These are phyloP conservation scores for Andinoacara biseriatus DNA, from an alignment of 2,113 vertebrate species.

Conservation along the genomic window DNA sequence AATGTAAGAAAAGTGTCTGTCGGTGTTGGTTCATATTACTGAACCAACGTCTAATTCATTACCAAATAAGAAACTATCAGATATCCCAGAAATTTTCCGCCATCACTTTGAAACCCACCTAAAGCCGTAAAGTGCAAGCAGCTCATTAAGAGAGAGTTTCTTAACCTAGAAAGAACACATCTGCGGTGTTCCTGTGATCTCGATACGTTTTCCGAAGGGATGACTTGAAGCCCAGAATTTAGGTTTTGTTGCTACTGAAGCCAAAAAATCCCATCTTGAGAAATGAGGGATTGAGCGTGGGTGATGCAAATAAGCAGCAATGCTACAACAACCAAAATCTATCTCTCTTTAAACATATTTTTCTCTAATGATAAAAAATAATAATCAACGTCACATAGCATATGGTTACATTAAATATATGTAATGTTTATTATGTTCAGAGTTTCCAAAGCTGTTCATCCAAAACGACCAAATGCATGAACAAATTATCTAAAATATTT, in stretches of 20 bases:
- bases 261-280: neutral
- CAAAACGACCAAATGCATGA: neutral
- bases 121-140: neutral
- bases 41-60: neutral
- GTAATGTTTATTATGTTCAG: neutral
- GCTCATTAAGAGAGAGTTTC: conserved; percentile 5
- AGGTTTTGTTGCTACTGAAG: conserved; percentile 3
- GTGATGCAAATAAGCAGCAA: conserved; percentile 13
- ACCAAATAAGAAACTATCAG: neutral
- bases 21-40: neutral
- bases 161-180: conserved; percentile 1
- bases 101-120: neutral
- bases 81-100: neutral
- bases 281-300: neutral
- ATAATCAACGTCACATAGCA: neutral
- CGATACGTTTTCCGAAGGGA: neutral
- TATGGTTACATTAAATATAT: neutral
- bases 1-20: neutral
- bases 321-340: neutral
- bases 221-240: neutral
- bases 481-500: neutral
- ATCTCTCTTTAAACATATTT: neutral
- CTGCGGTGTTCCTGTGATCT: neutral
- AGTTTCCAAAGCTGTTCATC: neutral
- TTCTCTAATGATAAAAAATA: neutral